A percentile compares a stretch with the other conserved stretches of the same genome.
Conservation (phyloP, 2,113 vertebrate species). For the Stegastes partitus region DNA sequence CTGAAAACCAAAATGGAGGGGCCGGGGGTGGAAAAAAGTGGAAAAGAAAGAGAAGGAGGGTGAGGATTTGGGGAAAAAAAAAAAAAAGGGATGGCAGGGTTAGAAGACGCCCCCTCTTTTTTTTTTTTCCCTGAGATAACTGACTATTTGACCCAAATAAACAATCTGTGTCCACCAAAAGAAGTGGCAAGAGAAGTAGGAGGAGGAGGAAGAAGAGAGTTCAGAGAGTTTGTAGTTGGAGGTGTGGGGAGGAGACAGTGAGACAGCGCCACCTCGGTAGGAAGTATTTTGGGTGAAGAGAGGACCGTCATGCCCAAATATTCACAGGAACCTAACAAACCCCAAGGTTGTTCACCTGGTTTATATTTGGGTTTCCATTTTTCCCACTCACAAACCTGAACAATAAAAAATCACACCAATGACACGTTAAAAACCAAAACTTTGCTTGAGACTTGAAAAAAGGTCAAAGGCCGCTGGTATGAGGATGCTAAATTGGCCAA, state of each 20-base stretch:
- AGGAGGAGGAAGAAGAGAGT: slow-evolving; percentile 40
- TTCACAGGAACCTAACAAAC: neutral
- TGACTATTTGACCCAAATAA: slow-evolving; percentile 88
- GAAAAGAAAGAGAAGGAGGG: slow-evolving; percentile 69
- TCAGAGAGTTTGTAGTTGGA: slow-evolving; percentile 53
- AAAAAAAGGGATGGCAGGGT: slow-evolving; percentile 32
- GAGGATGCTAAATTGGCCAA: neutral
- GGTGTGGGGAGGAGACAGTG: slow-evolving; percentile 30
- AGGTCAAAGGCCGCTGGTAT: neutral
- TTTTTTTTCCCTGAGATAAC: slow-evolving; percentile 76
- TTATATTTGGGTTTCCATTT: neutral
- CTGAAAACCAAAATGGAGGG: slow-evolving; percentile 80
- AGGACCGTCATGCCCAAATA: neutral
- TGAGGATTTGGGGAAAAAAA: slow-evolving; percentile 66
- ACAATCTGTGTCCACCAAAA: slow-evolving; percentile 71
- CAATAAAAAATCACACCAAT: neutral
- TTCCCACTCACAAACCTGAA: neutral
- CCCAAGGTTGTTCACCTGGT: neutral
- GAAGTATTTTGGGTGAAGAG: neutral
- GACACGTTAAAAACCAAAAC: neutral
- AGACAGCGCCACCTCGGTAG: slow-evolving; percentile 64
- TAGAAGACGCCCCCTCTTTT: slow-evolving; percentile 66
- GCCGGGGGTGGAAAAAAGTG: slow-evolving; percentile 65
- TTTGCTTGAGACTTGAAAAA: neutral
- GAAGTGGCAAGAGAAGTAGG: slow-evolving; percentile 58